Evolutionary conservation across 2,888 invertebrate species (phyloP).

Genomic region (Corbicula japonica): DNA sequence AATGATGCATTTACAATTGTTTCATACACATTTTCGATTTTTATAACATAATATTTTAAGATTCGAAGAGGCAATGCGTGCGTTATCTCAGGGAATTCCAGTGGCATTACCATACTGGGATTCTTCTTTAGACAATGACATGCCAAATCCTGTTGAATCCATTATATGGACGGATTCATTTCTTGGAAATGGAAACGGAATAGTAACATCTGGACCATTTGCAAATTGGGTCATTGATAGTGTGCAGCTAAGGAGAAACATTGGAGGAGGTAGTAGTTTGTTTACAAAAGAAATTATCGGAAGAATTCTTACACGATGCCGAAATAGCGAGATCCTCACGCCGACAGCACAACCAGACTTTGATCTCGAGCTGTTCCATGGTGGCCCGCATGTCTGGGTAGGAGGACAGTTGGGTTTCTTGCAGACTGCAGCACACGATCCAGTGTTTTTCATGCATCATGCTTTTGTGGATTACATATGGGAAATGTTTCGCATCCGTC

Average conservation of each 20-base stretch:
- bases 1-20: too few relatives aligned
- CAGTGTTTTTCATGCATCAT: slow-evolving; percentile 78
- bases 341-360: slow-evolving; percentile 57
- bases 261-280: slow-evolving; percentile 36
- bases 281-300: not conserved
- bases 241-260: slow-evolving; percentile 28
- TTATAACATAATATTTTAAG: too few relatives aligned
- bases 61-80: slow-evolving; percentile 75
- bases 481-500: slow-evolving; percentile 74
- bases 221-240: slow-evolving; percentile 63
- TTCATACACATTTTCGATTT: too few relatives aligned
- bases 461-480: slow-evolving; percentile 79
- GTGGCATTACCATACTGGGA: slow-evolving; percentile 76
- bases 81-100: slow-evolving; percentile 5
- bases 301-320: not conserved
- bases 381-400: slow-evolving; percentile 77
- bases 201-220: slow-evolving; percentile 61
- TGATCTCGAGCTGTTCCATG: slow-evolving; percentile 69
- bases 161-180: slow-evolving; percentile 69
- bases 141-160: too few relatives aligned
- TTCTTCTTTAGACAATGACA: too few relatives aligned
- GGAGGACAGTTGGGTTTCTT: slow-evolving; percentile 77
- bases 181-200: slow-evolving; percentile 70
- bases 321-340: slow-evolving; percentile 34
- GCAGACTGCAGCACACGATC: slow-evolving; percentile 78